Conservation (phyloP, 1,140 invertebrate genomes). For the Trichonephila inaurata region DNA sequence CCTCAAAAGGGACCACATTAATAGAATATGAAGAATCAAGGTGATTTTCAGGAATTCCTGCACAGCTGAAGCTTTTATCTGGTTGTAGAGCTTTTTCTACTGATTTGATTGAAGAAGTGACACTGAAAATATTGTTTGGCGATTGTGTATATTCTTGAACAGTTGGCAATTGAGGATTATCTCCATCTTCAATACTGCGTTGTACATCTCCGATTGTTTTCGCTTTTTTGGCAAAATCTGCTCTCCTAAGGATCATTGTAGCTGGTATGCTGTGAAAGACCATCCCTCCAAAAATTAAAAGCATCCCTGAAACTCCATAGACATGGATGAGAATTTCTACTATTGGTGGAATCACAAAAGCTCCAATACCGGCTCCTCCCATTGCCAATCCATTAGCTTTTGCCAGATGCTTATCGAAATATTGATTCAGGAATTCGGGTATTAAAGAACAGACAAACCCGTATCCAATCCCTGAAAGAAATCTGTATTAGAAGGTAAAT, state of each 20-base stretch:
- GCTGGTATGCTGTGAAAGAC: neutral
- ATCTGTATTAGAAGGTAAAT: neutral
- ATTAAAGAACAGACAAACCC: neutral
- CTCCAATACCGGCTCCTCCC: neutral
- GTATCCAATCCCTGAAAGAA: neutral
- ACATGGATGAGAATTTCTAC: neutral
- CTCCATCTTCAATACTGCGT: neutral
- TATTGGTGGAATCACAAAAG: neutral
- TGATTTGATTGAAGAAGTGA: neutral
- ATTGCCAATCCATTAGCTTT: neutral
- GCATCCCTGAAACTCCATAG: neutral
- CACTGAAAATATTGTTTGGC: neutral
- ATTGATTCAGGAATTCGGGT: neutral
- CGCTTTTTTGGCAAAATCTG: neutral
- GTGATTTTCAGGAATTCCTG: neutral
- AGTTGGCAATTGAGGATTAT: neutral
- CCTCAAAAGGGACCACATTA: neutral
- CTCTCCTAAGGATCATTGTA: neutral
- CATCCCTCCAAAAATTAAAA: neutral
- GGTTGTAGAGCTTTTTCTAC: neutral
- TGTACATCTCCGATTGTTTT: neutral
- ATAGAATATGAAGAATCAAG: neutral
- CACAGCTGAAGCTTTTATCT: neutral
- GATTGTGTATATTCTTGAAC: neutral
- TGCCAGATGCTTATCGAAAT: neutral